These are phyloP conservation scores for Numida meleagris DNA, from an alignment of 2,113 vertebrate species.

Conservation along the genomic window DNA sequence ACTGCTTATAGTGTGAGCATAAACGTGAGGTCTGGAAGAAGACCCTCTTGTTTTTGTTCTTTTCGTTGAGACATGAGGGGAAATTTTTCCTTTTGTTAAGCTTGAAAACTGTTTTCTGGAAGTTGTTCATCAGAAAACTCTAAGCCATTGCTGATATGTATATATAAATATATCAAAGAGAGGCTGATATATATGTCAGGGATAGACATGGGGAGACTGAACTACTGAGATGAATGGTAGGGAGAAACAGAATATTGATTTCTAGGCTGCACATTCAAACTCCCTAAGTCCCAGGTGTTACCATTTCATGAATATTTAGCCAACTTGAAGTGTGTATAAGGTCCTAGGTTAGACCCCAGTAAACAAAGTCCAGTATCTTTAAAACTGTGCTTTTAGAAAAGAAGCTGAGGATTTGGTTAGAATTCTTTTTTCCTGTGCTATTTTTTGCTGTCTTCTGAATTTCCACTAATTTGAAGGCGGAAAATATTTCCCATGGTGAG, in stretches of 20 bases:
- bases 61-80: not conserved
- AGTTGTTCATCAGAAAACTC: not conserved
- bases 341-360: not conserved
- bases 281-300: not conserved
- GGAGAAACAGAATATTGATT: not conserved
- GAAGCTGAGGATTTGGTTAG: not conserved
- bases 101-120: not conserved
- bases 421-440: not conserved
- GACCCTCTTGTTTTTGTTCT: no score
- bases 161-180: not conserved
- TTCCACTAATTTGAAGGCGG: not conserved
- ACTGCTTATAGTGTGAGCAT: not conserved
- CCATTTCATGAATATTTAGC: not conserved
- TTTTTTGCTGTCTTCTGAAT: not conserved
- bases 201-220: rapidly evolving
- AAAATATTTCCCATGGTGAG: not conserved
- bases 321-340: not conserved
- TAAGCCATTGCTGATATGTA: not conserved
- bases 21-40: not conserved
- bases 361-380: not conserved
- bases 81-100: not conserved
- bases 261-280: not conserved
- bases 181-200: not conserved
- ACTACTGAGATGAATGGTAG: not conserved
- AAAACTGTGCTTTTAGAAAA: not conserved